Conservation (phyloP, 2,888 invertebrate genomes). For the Napeogenes inachia region DNA sequence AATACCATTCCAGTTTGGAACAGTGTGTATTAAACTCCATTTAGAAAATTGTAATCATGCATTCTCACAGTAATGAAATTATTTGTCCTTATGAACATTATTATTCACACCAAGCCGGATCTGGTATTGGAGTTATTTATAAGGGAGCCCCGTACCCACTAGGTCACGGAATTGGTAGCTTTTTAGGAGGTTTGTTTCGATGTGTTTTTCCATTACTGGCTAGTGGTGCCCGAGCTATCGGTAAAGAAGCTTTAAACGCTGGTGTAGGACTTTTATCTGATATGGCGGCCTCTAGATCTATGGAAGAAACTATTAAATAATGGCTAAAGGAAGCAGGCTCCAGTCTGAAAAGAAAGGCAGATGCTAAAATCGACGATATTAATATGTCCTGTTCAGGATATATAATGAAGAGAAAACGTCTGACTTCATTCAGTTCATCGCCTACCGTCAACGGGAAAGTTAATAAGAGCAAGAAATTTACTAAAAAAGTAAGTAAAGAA, state of each 20-base stretch:
- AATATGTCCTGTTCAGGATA: constrained; percentile 34
- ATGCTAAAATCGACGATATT: constrained; percentile 27
- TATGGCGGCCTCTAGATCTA: constrained; percentile 26
- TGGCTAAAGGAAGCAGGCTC: constrained; percentile 25
- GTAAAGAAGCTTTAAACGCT: constrained; percentile 34
- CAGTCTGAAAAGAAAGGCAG: constrained; percentile 30
- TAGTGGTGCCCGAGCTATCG: constrained; percentile 33
- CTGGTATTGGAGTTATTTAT: constrained; percentile 35
- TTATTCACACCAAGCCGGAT: constrained; percentile 34
- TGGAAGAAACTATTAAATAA: constrained; percentile 23
- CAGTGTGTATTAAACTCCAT: constrained; percentile 35
- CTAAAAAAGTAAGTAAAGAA: too few relatives aligned
- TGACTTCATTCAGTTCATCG: too few relatives aligned
- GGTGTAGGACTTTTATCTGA: constrained; percentile 34
- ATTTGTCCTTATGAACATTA: constrained; percentile 34
- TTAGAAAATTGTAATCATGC: constrained; percentile 30
- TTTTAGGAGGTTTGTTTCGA: constrained; percentile 33
- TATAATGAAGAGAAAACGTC: constrained; percentile 7
- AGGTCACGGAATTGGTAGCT: constrained; percentile 34
- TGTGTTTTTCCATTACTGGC: constrained; percentile 34
- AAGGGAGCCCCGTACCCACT: constrained; percentile 29
- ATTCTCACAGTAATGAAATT: constrained; percentile 16
- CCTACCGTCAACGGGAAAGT: too few relatives aligned
- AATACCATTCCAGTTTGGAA: constrained; percentile 38
- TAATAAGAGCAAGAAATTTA: too few relatives aligned